Evolutionary conservation across 2,797 vertebrate species (phyloP).

Genomic region (Hemitrygon akajei): DNA sequence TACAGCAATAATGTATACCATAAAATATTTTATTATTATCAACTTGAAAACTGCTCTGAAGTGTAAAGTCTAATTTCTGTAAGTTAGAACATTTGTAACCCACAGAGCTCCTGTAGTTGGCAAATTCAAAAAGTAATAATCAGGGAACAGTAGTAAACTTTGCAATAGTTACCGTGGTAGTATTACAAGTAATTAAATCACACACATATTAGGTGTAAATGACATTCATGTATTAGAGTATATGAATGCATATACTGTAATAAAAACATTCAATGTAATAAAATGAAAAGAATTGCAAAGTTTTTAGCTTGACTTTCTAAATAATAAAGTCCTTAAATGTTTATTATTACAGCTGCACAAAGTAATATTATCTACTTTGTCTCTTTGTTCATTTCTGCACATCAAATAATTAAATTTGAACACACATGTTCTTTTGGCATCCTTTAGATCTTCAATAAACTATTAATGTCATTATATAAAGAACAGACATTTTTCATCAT

Average conservation of each 20-base stretch:
- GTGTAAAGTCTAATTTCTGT: no score
- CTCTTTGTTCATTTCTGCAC: neutral
- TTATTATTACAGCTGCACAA: conserved; percentile 1
- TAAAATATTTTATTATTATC: no score
- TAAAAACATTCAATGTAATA: neutral
- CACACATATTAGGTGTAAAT: neutral
- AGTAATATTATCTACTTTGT: conserved; percentile 15
- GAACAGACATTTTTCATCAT: neutral
- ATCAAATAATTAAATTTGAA: neutral
- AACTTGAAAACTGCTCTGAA: no score
- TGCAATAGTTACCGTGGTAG: neutral
- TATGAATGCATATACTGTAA: neutral
- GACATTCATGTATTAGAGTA: neutral
- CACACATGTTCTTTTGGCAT: neutral
- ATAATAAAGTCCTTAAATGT: neutral
- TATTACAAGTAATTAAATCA: neutral
- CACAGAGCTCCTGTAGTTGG: neutral
- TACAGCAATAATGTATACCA: no score
- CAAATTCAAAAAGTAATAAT: neutral
- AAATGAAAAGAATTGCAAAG: neutral
- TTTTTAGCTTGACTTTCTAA: neutral
- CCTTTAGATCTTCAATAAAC: neutral
- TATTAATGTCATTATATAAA: neutral
- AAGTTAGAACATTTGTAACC: no score
- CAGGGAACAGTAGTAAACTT: neutral